These are phyloP conservation scores for Tiaroga cobitis DNA, from an alignment of 2,797 vertebrate genomes.

Conservation along the genomic window DNA sequence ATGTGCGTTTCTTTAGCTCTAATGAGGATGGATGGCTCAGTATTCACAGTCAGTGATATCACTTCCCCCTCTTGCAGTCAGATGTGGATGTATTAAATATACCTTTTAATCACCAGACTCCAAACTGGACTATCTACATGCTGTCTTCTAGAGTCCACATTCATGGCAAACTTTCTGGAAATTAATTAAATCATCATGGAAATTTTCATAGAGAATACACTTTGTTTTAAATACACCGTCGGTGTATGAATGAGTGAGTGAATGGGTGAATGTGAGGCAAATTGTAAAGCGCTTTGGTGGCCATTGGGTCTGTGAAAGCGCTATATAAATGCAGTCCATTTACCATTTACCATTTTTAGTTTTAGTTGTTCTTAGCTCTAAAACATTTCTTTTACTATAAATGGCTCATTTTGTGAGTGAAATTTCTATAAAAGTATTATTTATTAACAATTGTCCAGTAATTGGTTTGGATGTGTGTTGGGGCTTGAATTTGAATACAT, in stretches of 20 bases:
- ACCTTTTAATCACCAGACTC: conserved; percentile 56
- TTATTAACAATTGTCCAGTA: neutral
- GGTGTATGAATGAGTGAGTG: no score
- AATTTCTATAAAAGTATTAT: neutral
- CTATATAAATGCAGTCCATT: no score
- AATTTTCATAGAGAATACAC: neutral
- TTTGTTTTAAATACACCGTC: no score
- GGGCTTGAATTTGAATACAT: conserved; percentile 25
- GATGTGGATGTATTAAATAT: conserved; percentile 67
- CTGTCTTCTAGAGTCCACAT: neutral
- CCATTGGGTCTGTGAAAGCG: no score
- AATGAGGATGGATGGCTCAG: conserved; percentile 56
- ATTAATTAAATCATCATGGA: neutral
- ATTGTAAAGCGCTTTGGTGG: no score
- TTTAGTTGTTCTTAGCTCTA: neutral
- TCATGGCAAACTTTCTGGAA: neutral
- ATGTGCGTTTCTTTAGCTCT: conserved; percentile 29
- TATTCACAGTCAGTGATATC: conserved; percentile 57
- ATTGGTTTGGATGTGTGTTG: neutral
- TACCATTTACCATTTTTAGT: no score
- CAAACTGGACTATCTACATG: conserved; percentile 27
- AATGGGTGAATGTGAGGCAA: no score
- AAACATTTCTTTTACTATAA: neutral
- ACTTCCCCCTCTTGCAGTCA: conserved; percentile 56
- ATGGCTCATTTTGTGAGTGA: neutral